phyloP scores from a whole-genome alignment of 2,113 vertebrate species.

The Varanus salvator region DNA sequence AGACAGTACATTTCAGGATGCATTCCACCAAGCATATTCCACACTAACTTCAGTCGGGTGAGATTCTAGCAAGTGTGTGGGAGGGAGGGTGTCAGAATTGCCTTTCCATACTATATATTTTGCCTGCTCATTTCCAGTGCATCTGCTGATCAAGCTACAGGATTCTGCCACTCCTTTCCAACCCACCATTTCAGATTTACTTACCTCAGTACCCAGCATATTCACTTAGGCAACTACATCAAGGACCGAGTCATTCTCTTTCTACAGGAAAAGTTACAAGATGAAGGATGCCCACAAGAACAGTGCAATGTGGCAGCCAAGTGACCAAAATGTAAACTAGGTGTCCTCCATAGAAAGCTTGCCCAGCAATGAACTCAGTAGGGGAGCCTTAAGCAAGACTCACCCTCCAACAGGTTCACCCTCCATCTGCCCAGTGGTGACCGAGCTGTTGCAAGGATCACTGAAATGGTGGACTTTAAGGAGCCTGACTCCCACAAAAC shows the following conservation, averaged over 20 bases:
- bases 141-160: not conserved
- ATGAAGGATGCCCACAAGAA: not conserved
- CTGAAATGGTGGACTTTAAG: not conserved
- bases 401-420: not conserved
- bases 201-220: slow-evolving; percentile 26
- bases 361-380: not conserved
- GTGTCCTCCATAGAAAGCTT: not conserved
- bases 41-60: slow-evolving; percentile 42
- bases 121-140: slow-evolving; percentile 51
- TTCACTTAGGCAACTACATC: slow-evolving; percentile 19
- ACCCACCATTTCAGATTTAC: slow-evolving; percentile 45
- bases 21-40: slow-evolving; percentile 58
- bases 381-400: not conserved
- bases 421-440: not conserved
- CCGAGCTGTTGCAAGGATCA: not conserved
- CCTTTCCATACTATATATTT: slow-evolving; percentile 29
- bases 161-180: slow-evolving; percentile 11
- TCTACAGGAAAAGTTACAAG: slow-evolving; percentile 13
- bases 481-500: not conserved
- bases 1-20: slow-evolving; percentile 22
- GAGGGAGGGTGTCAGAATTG: slow-evolving; percentile 50
- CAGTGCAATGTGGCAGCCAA: not conserved
- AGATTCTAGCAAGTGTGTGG: slow-evolving; percentile 33
- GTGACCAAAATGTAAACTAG: not conserved
- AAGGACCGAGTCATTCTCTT: slow-evolving; percentile 13